Conservation (phyloP, 2,113 vertebrate genomes). For the Ammodytes dubius region DNA sequence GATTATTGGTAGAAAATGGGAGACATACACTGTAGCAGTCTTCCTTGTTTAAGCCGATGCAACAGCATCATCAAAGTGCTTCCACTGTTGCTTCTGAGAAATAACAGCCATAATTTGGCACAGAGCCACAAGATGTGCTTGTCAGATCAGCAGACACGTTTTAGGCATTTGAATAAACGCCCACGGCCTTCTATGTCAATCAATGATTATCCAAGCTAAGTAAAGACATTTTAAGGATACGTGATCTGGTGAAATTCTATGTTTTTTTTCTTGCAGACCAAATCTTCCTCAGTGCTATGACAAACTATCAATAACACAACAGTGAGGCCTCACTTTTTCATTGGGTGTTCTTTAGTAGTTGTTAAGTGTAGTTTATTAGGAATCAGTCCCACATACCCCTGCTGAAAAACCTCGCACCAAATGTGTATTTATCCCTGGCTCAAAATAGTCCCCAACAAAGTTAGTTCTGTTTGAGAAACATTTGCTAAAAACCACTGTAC, state of each 20-base stretch:
- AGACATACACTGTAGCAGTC: too few species aligned
- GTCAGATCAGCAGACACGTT: conserved; percentile 4
- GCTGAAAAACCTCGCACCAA: background rate
- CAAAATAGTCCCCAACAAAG: background rate
- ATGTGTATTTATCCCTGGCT: background rate
- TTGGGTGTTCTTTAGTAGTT: background rate
- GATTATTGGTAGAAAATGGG: background rate
- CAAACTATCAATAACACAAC: background rate
- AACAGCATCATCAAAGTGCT: background rate
- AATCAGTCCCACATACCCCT: background rate
- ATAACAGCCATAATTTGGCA: background rate
- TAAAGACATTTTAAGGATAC: background rate
- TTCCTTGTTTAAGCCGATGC: background rate
- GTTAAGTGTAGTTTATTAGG: background rate
- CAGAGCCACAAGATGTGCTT: background rate
- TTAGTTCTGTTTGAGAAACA: background rate
- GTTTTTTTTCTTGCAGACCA: background rate
- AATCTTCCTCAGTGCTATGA: too few species aligned
- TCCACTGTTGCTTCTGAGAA: background rate
- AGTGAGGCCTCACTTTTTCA: background rate
- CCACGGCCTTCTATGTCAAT: background rate
- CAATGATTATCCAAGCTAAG: background rate
- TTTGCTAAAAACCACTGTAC: background rate
- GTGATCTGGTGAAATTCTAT: background rate
- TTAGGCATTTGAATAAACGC: background rate